Conservation (phyloP, 2,888 invertebrate species). For the Julus scanicus region DNA sequence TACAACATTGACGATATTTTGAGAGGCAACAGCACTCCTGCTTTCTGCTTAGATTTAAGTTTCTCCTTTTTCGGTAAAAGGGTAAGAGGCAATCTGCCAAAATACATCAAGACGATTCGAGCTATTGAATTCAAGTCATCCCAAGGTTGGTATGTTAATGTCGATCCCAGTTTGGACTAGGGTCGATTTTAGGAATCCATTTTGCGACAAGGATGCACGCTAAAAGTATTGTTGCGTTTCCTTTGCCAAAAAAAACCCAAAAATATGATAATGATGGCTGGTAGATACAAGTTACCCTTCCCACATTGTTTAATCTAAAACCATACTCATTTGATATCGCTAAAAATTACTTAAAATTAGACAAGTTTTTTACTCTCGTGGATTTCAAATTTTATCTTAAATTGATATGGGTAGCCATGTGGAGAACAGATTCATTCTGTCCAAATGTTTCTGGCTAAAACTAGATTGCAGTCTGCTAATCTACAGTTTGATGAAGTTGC, state of each 20-base stretch:
- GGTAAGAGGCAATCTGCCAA: constrained; percentile 13
- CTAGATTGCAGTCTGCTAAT: too few species aligned
- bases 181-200: background rate
- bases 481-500: too few species aligned
- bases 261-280: background rate
- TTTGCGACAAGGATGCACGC: background rate
- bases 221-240: background rate
- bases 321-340: background rate
- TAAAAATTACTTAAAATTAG: background rate
- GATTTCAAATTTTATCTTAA: background rate
- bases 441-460: too few species aligned
- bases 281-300: background rate
- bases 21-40: too few species aligned
- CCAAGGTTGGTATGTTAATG: constrained; percentile 15
- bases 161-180: background rate
- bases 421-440: background rate
- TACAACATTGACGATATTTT: too few species aligned
- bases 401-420: background rate
- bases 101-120: background rate
- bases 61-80: background rate
- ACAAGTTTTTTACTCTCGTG: background rate
- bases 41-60: background rate
- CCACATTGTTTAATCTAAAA: background rate
- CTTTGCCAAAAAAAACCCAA: background rate
- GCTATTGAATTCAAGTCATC: constrained; percentile 16